Evolutionary conservation across 2,113 vertebrate species (phyloP).

Genomic region (Oceanodroma tethys): DNA sequence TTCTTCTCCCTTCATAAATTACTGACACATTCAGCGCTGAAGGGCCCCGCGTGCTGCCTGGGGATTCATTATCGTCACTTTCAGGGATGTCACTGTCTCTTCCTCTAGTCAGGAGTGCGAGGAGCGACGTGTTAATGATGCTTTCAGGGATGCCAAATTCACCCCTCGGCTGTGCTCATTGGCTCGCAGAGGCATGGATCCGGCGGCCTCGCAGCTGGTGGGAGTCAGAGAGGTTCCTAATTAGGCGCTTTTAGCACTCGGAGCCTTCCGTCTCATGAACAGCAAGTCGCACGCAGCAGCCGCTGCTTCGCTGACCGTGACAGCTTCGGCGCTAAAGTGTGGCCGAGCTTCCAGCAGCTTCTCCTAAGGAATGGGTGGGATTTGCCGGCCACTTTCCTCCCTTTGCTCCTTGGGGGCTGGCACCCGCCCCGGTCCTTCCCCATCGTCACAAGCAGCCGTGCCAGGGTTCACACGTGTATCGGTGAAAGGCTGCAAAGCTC

Average conservation of each 20-base stretch:
- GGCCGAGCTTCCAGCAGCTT: not conserved
- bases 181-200: not conserved
- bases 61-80: slow-evolving; percentile 52
- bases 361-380: not conserved
- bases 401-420: not conserved
- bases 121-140: not conserved
- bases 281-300: not conserved
- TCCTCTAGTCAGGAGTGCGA: not conserved
- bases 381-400: fast-evolving
- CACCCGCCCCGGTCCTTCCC: fast-evolving
- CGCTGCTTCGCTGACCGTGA: not conserved
- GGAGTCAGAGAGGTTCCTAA: not conserved
- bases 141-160: not conserved
- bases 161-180: not conserved
- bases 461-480: fast-evolving
- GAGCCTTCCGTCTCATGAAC: not conserved
- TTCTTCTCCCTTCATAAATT: not conserved
- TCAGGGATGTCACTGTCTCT: not conserved
- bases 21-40: not conserved
- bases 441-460: fast-evolving
- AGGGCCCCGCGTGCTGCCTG: not conserved
- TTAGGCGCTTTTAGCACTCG: not conserved
- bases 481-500: not conserved
- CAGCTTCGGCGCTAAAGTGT: fast-evolving
- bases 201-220: not conserved